phyloP scores from a whole-genome alignment of 2,888 invertebrate genomes.

The Monoplex corrugatus region DNA sequence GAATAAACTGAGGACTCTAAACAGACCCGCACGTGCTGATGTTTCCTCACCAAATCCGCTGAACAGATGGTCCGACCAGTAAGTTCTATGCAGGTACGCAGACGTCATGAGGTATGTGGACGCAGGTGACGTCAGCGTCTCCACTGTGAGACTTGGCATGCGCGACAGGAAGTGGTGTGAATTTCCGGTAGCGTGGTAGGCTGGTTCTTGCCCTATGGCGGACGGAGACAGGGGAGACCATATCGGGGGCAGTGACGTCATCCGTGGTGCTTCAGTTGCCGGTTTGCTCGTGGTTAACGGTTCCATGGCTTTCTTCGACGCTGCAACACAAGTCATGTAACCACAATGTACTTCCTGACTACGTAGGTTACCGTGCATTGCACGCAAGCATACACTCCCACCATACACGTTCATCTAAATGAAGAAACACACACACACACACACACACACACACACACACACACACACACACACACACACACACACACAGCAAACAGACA shows the following conservation, averaged over 20 bases:
- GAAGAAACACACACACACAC: not conserved
- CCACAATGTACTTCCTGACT: too few relatives aligned
- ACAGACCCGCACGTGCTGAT: not conserved
- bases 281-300: not conserved
- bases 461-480: too few relatives aligned
- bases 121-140: not conserved
- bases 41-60: slow-evolving; percentile 33
- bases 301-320: not conserved
- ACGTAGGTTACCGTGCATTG: too few relatives aligned
- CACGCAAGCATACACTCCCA: too few relatives aligned
- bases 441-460: too few relatives aligned
- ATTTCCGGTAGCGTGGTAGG: not conserved
- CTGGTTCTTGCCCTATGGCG: not conserved
- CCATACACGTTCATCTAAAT: too few relatives aligned
- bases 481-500: too few relatives aligned
- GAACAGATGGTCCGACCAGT: slow-evolving; percentile 39
- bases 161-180: slow-evolving; percentile 33
- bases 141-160: slow-evolving; percentile 31
- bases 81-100: not conserved
- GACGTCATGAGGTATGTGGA: slow-evolving; percentile 36
- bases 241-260: slow-evolving; percentile 36
- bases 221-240: slow-evolving; percentile 15
- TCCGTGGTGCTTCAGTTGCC: not conserved
- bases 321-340: too few relatives aligned
- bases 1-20: too few relatives aligned